Conservation (phyloP, 2,888 invertebrate species). For the Electrophaes corylata region DNA sequence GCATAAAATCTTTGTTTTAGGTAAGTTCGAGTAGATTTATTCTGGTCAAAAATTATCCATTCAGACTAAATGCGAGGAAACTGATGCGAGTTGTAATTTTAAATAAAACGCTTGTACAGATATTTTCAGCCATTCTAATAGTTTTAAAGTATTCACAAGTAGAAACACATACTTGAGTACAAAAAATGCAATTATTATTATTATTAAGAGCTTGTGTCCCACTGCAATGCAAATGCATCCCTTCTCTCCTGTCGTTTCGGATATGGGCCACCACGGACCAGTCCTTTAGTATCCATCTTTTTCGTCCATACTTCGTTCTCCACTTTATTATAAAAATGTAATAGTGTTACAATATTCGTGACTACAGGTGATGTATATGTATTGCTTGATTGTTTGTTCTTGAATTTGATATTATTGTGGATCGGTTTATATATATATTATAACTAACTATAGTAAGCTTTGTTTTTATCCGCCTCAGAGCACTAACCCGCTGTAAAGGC, state of each 20-base stretch:
- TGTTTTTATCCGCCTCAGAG: neutral
- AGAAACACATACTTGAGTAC: neutral
- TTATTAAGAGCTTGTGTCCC: too few species aligned
- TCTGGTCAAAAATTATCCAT: conserved; percentile 25
- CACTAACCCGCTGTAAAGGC: too few species aligned
- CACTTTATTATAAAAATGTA: neutral
- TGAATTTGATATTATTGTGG: neutral
- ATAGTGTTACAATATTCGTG: neutral
- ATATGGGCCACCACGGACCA: too few species aligned
- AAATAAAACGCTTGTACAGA: too few species aligned
- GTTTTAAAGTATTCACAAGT: neutral
- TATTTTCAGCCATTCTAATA: neutral
- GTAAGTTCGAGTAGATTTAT: conserved; percentile 1
- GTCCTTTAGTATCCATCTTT: too few species aligned
- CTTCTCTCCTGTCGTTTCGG: too few species aligned
- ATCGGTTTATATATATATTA: neutral
- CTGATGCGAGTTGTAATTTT: conserved; percentile 8
- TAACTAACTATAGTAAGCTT: neutral
- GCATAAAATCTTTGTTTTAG: neutral
- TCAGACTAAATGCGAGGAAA: too few species aligned
- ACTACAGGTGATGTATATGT: neutral
- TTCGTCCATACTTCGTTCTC: too few species aligned
- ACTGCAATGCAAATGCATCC: too few species aligned
- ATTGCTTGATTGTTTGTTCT: neutral
- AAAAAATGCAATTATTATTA: too few species aligned